Conservation (phyloP, 1,140 invertebrate species). For the Panagrolaimus sp. region DNA sequence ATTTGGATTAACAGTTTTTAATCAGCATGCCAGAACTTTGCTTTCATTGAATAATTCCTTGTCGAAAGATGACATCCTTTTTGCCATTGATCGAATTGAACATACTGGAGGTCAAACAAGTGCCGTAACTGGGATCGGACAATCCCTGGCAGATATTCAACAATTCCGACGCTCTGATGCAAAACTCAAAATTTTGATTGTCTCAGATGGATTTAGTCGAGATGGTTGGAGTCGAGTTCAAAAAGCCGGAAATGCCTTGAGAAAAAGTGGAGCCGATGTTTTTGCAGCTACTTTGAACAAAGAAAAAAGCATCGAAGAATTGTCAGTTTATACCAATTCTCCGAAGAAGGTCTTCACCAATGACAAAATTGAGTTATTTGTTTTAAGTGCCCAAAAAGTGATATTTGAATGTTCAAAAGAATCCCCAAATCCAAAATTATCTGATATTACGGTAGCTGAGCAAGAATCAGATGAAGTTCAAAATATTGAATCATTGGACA, state of each 20-base stretch:
- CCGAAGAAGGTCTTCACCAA: slow-evolving; percentile 14
- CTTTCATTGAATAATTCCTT: slow-evolving; percentile 16
- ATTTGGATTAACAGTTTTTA: slow-evolving; percentile 27
- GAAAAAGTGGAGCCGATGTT: slow-evolving; percentile 18
- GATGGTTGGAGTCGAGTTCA: slow-evolving; percentile 28
- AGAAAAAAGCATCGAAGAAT: slow-evolving; percentile 19
- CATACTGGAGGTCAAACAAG: slow-evolving; percentile 33
- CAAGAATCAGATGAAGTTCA: background rate
- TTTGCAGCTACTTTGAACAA: slow-evolving; percentile 22
- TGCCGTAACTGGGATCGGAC: slow-evolving; percentile 24
- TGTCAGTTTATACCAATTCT: slow-evolving; percentile 19
- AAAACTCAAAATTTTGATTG: slow-evolving; percentile 25
- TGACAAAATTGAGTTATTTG: background rate
- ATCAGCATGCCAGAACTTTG: background rate
- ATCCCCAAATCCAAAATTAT: background rate
- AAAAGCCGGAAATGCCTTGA: slow-evolving; percentile 12
- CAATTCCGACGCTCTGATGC: slow-evolving; percentile 17
- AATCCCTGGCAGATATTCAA: slow-evolving; percentile 28
- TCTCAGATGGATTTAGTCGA: slow-evolving; percentile 34
- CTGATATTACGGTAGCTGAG: background rate
- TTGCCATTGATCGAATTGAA: slow-evolving; percentile 24
- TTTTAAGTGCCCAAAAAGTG: background rate
- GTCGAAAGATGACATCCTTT: slow-evolving; percentile 18
- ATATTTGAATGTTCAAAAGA: slow-evolving; percentile 3
- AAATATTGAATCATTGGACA: slow-evolving; percentile 6